These are phyloP conservation scores for Heliconius ethilla DNA, from an alignment of 2,888 invertebrate species.

Conservation along the genomic window DNA sequence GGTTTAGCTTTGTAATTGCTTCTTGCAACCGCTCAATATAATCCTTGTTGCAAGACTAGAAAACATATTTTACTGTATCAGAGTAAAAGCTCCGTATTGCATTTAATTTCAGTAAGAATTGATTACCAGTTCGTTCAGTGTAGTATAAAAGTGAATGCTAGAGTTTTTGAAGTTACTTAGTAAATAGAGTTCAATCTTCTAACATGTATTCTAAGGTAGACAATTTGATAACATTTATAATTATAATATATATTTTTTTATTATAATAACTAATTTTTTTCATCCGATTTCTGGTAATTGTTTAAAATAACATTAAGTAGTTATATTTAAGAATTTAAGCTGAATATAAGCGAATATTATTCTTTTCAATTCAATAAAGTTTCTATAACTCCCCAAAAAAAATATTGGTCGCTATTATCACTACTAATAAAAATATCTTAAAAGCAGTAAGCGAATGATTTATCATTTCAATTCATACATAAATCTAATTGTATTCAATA, in stretches of 20 bases:
- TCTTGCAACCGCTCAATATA: constrained; percentile 33
- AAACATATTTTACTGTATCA: constrained; percentile 48
- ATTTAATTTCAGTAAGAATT: constrained; percentile 59
- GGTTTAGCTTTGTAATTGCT: constrained; percentile 41
- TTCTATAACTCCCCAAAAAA: neutral
- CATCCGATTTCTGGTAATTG: too few species aligned
- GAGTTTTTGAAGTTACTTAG: constrained; percentile 63
- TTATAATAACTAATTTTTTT: too few species aligned
- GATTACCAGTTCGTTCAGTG: constrained; percentile 64
- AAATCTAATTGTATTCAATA: constrained; percentile 2
- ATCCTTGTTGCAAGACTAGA: constrained; percentile 44
- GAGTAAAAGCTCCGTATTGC: constrained; percentile 44
- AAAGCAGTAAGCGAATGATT: neutral
- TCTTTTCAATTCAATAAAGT: too few species aligned
- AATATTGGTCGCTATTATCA: neutral
- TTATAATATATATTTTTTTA: neutral
- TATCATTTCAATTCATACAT: neutral
- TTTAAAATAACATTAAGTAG: too few species aligned
- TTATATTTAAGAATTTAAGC: too few species aligned
- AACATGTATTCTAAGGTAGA: constrained; percentile 72
- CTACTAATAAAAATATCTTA: neutral
- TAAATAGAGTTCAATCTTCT: constrained; percentile 56
- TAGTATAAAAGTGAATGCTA: constrained; percentile 72
- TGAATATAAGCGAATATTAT: too few species aligned
- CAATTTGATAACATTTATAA: constrained; percentile 14